Percentiles rank a stretch among this genome's conserved stretches.
phyloP scores from a whole-genome alignment of 37 sponge, comb jelly and placozoan genomes.

The Theonella swinhoei region DNA sequence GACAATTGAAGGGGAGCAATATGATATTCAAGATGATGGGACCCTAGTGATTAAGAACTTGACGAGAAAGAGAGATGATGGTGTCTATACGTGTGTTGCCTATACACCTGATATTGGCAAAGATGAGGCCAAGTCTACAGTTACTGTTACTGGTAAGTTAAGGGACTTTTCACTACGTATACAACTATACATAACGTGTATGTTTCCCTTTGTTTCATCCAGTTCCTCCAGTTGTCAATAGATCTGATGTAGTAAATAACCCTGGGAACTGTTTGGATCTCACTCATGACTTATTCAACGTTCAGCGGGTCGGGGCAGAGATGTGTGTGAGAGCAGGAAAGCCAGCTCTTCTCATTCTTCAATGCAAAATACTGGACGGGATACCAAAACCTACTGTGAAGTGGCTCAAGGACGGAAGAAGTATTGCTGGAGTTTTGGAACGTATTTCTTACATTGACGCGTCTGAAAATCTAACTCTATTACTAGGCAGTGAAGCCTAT shows the following conservation, averaged over 20 bases:
- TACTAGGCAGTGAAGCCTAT: too few species aligned
- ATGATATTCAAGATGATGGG: background rate
- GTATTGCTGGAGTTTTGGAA: too few species aligned
- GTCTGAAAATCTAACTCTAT: too few species aligned
- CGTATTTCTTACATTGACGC: too few species aligned
- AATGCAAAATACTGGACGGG: background rate
- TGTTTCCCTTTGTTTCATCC: background rate
- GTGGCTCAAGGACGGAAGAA: background rate
- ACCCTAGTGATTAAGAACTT: slow-evolving; percentile 2
- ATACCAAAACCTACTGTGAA: background rate
- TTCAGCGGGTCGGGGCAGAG: background rate
- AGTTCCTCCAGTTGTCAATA: background rate
- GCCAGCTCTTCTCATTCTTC: background rate
- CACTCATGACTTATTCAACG: too few species aligned
- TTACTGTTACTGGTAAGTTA: background rate
- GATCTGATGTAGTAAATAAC: background rate
- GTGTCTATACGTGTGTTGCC: slow-evolving; percentile 25
- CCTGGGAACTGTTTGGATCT: background rate
- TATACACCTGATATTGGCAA: background rate
- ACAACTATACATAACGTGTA: too few species aligned
- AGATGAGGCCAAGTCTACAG: background rate
- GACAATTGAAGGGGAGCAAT: background rate
- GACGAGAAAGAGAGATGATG: background rate
- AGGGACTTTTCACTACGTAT: too few species aligned
- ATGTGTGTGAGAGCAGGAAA: background rate